Conservation (phyloP, 2,797 vertebrate species). For the Pipistrellus kuhlii region DNA sequence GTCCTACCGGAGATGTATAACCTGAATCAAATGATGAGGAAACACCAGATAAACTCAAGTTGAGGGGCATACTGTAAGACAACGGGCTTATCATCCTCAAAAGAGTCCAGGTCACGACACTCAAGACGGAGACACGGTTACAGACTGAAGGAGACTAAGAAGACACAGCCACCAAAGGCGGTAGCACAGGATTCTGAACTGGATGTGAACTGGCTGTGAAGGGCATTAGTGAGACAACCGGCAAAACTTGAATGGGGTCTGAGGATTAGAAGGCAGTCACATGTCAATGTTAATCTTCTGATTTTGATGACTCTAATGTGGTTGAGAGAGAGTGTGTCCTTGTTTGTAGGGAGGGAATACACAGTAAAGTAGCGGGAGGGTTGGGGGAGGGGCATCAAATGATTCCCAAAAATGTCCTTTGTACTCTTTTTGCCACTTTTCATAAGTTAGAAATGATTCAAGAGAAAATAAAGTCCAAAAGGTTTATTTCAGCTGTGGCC, state of each 20-base stretch:
- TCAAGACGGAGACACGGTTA: neutral
- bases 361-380: neutral
- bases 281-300: neutral
- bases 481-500: slow-evolving; percentile 21
- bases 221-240: neutral
- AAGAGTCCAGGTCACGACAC: slow-evolving; percentile 1
- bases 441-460: slow-evolving; percentile 36
- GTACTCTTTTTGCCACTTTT: neutral
- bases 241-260: neutral
- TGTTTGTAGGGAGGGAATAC: neutral
- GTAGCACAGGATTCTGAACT: too few relatives aligned
- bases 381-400: neutral
- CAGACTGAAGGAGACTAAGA: neutral
- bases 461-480: slow-evolving; percentile 33
- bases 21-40: neutral
- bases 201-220: neutral
- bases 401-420: neutral
- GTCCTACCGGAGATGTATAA: neutral
- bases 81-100: neutral
- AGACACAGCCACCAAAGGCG: neutral
- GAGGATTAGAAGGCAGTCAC: neutral
- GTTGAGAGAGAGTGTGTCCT: neutral
- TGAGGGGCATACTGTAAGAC: neutral
- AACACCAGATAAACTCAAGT: neutral
- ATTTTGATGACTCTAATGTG: neutral